Conservation (phyloP, 2,888 invertebrate genomes). For the Dusona sp. region DNA sequence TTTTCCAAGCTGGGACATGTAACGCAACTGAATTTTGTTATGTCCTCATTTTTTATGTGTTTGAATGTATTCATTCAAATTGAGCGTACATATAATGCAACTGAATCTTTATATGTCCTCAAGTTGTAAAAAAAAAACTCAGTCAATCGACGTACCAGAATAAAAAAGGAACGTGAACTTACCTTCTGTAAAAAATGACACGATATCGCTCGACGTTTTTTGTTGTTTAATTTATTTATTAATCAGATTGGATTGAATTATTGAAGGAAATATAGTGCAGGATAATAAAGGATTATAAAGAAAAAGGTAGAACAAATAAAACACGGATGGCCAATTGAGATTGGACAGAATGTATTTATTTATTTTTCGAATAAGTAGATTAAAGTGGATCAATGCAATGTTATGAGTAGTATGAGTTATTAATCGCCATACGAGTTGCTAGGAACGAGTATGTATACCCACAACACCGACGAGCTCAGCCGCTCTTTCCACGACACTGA, state of each 20-base stretch:
- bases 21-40: too few relatives aligned
- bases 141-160: too few relatives aligned
- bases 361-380: slow-evolving; percentile 83
- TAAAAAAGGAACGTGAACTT: too few relatives aligned
- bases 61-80: too few relatives aligned
- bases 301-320: slow-evolving; percentile 1
- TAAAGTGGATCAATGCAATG: slow-evolving; percentile 84
- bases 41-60: too few relatives aligned
- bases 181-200: too few relatives aligned
- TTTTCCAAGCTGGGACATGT: too few relatives aligned
- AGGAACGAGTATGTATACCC: slow-evolving; percentile 85
- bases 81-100: too few relatives aligned
- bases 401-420: slow-evolving; percentile 84
- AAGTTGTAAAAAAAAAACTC: background rate
- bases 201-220: too few relatives aligned
- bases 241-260: background rate
- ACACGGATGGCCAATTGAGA: slow-evolving; percentile 66
- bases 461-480: slow-evolving; percentile 84
- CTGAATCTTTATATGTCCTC: too few relatives aligned
- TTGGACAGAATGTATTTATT: slow-evolving; percentile 85
- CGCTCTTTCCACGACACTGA: slow-evolving; percentile 84
- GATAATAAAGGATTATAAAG: slow-evolving; percentile 29
- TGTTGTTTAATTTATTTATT: too few relatives aligned
- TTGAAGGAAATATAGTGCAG: background rate
- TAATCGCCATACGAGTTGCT: slow-evolving; percentile 84